phyloP scores from a whole-genome alignment of 2,797 vertebrate genomes.

The Antrozous pallidus region DNA sequence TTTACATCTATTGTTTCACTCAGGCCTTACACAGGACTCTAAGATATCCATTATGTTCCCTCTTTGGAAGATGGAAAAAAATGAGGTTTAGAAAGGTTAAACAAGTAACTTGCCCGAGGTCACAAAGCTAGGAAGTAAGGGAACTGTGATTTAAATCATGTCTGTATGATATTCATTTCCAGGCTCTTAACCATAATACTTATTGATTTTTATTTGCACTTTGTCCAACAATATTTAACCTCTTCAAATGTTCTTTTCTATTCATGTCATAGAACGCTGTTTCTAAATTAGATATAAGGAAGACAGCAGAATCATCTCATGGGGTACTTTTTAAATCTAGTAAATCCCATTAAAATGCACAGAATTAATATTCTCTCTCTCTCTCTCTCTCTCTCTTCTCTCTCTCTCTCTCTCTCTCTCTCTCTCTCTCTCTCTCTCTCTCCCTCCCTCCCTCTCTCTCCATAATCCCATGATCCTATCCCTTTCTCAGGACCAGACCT shows the following conservation, averaged over 20 bases:
- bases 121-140: conserved; percentile 7
- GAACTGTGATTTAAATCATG: conserved; percentile 35
- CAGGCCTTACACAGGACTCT: neutral
- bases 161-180: conserved; percentile 53
- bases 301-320: neutral
- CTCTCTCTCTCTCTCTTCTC: neutral
- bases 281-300: neutral
- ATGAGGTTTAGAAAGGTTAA: neutral
- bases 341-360: neutral
- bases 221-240: conserved; percentile 47
- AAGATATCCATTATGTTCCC: neutral
- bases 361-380: neutral
- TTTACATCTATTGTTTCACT: neutral
- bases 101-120: conserved; percentile 1
- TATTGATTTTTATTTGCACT: conserved; percentile 60
- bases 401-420: neutral
- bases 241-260: conserved; percentile 43
- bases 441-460: neutral
- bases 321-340: neutral
- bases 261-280: neutral
- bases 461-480: neutral
- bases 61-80: neutral
- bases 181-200: conserved; percentile 46
- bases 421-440: neutral
- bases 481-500: neutral